These are phyloP conservation scores for Hanleya hanleyi DNA, from an alignment of 2,888 invertebrate species.

Conservation along the genomic window DNA sequence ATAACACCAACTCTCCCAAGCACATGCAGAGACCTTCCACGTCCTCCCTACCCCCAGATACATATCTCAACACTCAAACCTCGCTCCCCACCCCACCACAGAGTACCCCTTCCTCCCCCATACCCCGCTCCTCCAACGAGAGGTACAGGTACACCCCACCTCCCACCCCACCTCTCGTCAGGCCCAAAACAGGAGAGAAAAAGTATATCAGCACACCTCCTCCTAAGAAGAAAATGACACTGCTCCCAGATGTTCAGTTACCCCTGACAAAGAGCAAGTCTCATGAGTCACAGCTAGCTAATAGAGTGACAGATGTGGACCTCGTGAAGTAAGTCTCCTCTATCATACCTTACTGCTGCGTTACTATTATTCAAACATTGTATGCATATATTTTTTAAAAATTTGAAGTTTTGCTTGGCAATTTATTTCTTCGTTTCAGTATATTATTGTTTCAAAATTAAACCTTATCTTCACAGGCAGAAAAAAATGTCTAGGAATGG, in stretches of 20 bases:
- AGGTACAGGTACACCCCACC: conserved; percentile 75
- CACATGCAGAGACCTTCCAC: conserved; percentile 52
- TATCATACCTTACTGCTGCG: neutral
- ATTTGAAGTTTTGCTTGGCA: too few relatives aligned
- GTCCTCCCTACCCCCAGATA: conserved; percentile 64
- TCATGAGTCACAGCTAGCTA: conserved; percentile 90
- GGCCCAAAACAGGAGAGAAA: conserved; percentile 67
- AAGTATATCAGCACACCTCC: conserved; percentile 89
- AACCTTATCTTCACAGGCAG: neutral
- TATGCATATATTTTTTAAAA: too few relatives aligned
- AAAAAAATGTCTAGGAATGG: too few relatives aligned
- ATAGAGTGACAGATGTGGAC: conserved; percentile 77
- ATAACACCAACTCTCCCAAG: conserved; percentile 64
- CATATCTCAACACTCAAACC: conserved; percentile 70
- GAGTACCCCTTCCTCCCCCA: conserved; percentile 70
- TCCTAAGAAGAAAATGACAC: conserved; percentile 83
- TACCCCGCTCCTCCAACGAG: conserved; percentile 38
- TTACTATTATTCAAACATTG: too few relatives aligned
- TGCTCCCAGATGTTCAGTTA: conserved; percentile 77
- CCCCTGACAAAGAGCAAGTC: conserved; percentile 89
- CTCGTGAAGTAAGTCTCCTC: conserved; percentile 56
- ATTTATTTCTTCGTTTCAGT: too few relatives aligned
- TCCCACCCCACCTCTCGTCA: conserved; percentile 76
- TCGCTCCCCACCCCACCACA: conserved; percentile 74
- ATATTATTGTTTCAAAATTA: neutral